Percentiles rank a stretch among this genome's conserved stretches.
These are phyloP conservation scores for Salvelinus fontinalis DNA, from an alignment of 2,113 vertebrate species.

Conservation along the genomic window DNA sequence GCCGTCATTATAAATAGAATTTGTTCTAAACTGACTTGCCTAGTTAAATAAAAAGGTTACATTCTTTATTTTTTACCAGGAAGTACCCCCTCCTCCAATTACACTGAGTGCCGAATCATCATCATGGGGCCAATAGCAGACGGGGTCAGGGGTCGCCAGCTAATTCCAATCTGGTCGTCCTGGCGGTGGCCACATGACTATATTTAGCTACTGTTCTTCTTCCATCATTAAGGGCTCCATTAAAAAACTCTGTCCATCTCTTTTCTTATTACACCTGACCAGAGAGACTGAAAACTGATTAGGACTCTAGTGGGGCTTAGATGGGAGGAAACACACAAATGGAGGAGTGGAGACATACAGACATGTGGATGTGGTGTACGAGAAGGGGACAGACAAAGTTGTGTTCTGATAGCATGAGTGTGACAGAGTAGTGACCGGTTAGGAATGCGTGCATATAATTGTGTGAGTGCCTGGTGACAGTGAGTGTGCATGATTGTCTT, in stretches of 20 bases:
- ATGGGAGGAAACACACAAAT: constrained; percentile 2
- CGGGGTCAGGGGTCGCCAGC: neutral
- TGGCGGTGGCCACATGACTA: neutral
- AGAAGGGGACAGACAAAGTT: too few relatives aligned
- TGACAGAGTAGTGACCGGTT: neutral
- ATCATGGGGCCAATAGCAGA: neutral
- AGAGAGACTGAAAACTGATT: neutral
- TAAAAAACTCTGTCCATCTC: neutral
- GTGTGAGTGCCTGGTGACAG: constrained; percentile 28
- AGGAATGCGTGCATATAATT: neutral
- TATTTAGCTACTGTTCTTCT: neutral
- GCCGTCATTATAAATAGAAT: too few relatives aligned
- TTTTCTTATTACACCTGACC: too few relatives aligned
- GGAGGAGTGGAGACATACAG: neutral
- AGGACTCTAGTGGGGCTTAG: neutral
- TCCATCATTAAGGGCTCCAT: neutral
- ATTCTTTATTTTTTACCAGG: neutral
- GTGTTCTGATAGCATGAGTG: neutral
- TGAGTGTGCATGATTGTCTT: constrained; percentile 23
- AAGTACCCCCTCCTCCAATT: neutral
- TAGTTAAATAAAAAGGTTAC: too few relatives aligned
- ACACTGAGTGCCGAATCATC: neutral
- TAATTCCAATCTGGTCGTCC: neutral
- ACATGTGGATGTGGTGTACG: too few relatives aligned
- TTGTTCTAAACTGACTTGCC: too few relatives aligned